A percentile compares a stretch with the other conserved stretches of the same genome.
These are phyloP conservation scores for Lysandra coridon DNA, from an alignment of 2,888 invertebrate species.

Conservation along the genomic window DNA sequence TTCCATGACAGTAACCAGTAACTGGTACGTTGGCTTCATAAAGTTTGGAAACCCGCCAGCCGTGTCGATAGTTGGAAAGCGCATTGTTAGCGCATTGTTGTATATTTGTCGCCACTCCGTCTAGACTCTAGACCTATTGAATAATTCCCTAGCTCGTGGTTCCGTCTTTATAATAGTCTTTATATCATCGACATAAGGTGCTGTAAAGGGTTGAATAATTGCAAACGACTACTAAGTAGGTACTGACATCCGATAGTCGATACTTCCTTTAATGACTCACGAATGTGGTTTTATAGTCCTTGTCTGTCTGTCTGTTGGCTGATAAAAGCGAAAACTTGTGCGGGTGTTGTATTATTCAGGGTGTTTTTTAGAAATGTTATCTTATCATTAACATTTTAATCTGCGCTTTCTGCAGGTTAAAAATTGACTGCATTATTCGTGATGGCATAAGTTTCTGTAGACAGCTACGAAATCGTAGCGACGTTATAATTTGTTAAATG, in stretches of 20 bases:
- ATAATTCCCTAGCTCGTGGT: conserved; percentile 44
- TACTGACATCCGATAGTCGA: neutral
- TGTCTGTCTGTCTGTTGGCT: neutral
- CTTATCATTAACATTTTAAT: no score
- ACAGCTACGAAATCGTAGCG: no score
- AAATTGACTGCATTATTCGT: no score
- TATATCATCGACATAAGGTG: neutral
- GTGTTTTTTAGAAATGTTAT: no score
- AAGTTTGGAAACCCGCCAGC: conserved; percentile 26
- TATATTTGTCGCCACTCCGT: conserved; percentile 56
- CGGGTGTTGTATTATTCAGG: no score
- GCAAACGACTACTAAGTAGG: neutral
- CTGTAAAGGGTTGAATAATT: neutral
- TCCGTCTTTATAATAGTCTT: neutral
- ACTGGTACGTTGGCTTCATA: conserved; percentile 14
- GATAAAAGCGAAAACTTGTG: no score
- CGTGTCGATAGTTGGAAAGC: conserved; percentile 15
- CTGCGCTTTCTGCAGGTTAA: no score
- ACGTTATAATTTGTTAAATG: no score
- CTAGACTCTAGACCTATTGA: conserved; percentile 62
- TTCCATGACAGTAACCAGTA: neutral
- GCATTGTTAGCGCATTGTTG: conserved; percentile 58
- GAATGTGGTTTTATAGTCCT: neutral
- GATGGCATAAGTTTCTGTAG: no score
- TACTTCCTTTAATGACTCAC: conserved; percentile 25